Evolutionary conservation across 2,113 vertebrate species (phyloP).

Genomic region (Monarcha castaneiventris): DNA sequence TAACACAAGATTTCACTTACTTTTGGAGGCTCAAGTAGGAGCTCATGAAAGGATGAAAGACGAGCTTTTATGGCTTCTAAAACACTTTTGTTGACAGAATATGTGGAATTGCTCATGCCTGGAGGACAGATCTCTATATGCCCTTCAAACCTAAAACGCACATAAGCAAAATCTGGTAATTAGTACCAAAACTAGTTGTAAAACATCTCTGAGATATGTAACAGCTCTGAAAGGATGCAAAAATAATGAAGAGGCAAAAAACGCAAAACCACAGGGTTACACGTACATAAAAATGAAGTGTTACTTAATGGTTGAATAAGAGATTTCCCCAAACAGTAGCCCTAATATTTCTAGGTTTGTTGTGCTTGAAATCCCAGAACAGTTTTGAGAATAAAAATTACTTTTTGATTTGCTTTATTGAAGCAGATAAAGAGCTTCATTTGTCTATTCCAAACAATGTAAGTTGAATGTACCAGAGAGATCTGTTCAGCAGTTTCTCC

Average conservation of each 20-base stretch:
- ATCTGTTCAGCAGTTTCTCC: background rate
- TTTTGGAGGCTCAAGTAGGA: constrained; percentile 95
- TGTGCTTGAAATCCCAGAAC: background rate
- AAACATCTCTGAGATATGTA: background rate
- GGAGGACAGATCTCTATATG: constrained; percentile 93
- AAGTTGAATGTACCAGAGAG: background rate
- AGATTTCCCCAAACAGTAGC: background rate
- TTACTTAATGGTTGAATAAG: background rate
- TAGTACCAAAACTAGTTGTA: background rate
- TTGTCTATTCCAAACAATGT: background rate
- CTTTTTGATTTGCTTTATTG: background rate
- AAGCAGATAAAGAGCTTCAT: background rate
- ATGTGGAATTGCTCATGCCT: constrained; percentile 90
- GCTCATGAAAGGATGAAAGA: constrained; percentile 93
- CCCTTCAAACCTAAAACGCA: constrained; percentile 87
- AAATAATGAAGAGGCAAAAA: background rate
- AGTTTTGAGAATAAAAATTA: background rate
- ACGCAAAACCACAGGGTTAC: background rate
- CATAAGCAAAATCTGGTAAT: background rate
- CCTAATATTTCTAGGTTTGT: background rate
- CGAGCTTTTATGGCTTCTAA: constrained; percentile 92
- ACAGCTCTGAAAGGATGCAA: background rate
- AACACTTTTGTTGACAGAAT: constrained; percentile 92
- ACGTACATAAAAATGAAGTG: background rate
- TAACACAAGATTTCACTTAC: constrained; percentile 67